A percentile compares a stretch with the other conserved stretches of the same genome.
phyloP scores from a whole-genome alignment of 2,888 invertebrate genomes.

The Galeopsomyia nigrocyanea region DNA sequence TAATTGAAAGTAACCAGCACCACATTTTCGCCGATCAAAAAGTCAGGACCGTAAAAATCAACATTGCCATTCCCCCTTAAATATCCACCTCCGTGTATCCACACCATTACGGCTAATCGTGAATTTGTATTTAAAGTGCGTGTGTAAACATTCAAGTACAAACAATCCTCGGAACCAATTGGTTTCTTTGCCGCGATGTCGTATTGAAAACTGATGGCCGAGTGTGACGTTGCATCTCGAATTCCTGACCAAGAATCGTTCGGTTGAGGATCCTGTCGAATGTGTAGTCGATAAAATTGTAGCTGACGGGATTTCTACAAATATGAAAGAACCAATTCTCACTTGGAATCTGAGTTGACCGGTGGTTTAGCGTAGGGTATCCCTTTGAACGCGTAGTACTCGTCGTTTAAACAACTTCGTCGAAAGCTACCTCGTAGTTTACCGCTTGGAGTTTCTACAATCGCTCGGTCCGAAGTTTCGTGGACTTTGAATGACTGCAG shows the following conservation, averaged over 20 bases:
- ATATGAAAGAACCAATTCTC: constrained; percentile 30
- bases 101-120: constrained; percentile 57
- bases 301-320: no score
- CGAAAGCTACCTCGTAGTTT: constrained; percentile 48
- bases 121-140: background rate
- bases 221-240: no score
- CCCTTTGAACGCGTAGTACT: constrained; percentile 51
- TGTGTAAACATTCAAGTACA: no score
- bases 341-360: constrained; percentile 51
- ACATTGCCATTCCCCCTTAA: constrained; percentile 53
- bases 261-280: background rate
- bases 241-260: no score
- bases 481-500: no score
- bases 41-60: constrained; percentile 56
- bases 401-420: constrained; percentile 40
- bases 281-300: no score
- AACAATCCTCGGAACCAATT: no score
- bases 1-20: constrained; percentile 62
- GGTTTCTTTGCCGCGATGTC: no score
- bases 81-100: constrained; percentile 60
- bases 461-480: background rate
- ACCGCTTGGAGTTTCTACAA: constrained; percentile 43
- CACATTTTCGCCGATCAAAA: constrained; percentile 56
- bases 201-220: no score
- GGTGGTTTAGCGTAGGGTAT: constrained; percentile 55